Evolutionary conservation across 2,888 invertebrate species (phyloP).

Genomic region (Leptinotarsa peninsularis): DNA sequence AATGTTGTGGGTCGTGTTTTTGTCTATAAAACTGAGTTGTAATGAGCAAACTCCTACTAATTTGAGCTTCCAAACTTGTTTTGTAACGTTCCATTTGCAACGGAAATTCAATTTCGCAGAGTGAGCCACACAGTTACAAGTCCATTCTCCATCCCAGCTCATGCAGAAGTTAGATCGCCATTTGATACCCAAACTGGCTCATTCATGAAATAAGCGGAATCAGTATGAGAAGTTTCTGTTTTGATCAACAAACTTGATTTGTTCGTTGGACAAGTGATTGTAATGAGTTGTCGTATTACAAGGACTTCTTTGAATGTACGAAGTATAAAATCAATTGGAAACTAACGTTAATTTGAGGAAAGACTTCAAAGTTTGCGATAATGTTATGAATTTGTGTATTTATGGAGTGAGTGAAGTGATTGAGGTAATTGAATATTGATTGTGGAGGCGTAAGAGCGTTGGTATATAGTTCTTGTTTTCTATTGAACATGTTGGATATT

Average conservation of each 20-base stretch:
- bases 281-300: not conserved
- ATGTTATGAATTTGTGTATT: not conserved
- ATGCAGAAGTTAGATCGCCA: not conserved
- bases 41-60: not conserved
- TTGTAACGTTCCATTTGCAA: not conserved
- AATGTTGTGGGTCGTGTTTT: too few relatives aligned
- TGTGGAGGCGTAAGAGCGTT: too few relatives aligned
- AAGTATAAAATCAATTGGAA: not conserved
- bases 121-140: not conserved
- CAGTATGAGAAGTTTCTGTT: not conserved
- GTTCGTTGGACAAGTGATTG: not conserved
- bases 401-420: too few relatives aligned
- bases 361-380: not conserved
- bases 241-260: not conserved
- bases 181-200: not conserved
- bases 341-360: not conserved
- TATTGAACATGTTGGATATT: too few relatives aligned
- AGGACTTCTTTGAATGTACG: not conserved
- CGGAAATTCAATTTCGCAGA: not conserved
- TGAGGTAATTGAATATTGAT: too few relatives aligned
- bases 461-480: too few relatives aligned
- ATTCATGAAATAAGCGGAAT: constrained; percentile 2
- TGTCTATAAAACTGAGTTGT: not conserved
- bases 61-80: not conserved
- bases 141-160: not conserved